These are phyloP conservation scores for Myxocyprinus asiaticus DNA, from an alignment of 2,113 vertebrate species.

Conservation along the genomic window DNA sequence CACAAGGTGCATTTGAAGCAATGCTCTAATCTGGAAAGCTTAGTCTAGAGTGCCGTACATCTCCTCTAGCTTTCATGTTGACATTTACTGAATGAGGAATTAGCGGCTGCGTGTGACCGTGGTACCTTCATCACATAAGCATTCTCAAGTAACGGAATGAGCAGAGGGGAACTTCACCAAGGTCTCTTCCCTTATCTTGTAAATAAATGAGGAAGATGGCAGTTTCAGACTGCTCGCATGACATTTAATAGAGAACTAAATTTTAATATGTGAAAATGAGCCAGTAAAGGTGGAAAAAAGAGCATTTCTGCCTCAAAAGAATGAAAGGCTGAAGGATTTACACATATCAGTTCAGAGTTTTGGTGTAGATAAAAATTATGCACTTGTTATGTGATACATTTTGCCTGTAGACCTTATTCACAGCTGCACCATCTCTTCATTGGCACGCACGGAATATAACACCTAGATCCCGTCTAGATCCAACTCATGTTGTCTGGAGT, in stretches of 20 bases:
- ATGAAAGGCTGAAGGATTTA: too few species aligned
- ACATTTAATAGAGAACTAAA: slow-evolving; percentile 8
- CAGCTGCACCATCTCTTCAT: too few species aligned
- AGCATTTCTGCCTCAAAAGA: too few species aligned
- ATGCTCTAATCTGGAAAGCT: not conserved
- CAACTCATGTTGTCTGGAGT: too few species aligned
- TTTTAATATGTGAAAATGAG: not conserved
- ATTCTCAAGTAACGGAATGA: not conserved
- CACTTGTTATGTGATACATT: too few species aligned
- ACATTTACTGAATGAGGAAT: slow-evolving; percentile 25
- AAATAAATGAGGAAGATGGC: not conserved
- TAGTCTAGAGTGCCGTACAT: not conserved
- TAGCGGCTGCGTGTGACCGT: not conserved
- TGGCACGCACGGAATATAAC: too few species aligned
- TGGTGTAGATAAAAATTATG: too few species aligned
- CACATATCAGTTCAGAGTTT: too few species aligned
- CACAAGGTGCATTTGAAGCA: slow-evolving; percentile 83
- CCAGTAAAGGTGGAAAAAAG: too few species aligned
- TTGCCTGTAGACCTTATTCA: too few species aligned
- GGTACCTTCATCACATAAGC: not conserved
- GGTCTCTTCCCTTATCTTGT: slow-evolving; percentile 3
- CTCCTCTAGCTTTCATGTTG: slow-evolving; percentile 4
- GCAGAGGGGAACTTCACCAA: not conserved
- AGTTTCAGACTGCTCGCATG: not conserved
- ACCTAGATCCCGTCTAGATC: too few species aligned